These are phyloP conservation scores for Meganola albula DNA, from an alignment of 2,888 invertebrate genomes.

Conservation along the genomic window DNA sequence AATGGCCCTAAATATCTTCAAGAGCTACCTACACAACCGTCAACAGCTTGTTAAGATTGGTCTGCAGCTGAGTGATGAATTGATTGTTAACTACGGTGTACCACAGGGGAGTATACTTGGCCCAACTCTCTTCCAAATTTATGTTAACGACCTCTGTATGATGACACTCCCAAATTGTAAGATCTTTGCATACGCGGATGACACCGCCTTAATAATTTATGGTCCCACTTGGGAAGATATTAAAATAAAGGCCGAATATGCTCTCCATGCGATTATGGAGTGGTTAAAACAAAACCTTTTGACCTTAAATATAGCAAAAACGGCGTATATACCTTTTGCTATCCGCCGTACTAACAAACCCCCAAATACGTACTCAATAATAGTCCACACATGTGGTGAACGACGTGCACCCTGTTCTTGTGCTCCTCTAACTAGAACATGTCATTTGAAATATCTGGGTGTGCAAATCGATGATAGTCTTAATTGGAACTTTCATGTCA, in stretches of 20 bases:
- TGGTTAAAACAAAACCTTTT: not conserved
- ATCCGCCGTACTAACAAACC: too few species aligned
- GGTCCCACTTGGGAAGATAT: not conserved
- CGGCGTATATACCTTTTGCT: not conserved
- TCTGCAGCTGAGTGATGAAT: not conserved
- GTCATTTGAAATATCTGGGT: too few species aligned
- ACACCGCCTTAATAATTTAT: not conserved
- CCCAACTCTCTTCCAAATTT: slow-evolving; percentile 2
- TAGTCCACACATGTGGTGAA: too few species aligned
- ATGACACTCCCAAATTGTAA: not conserved
- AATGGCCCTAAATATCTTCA: not conserved
- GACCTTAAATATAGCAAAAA: not conserved
- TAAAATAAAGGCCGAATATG: not conserved
- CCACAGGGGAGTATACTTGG: slow-evolving; percentile 2
- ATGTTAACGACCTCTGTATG: slow-evolving; percentile 3
- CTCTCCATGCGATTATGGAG: not conserved
- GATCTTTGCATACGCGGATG: not conserved
- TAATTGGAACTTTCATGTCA: too few species aligned
- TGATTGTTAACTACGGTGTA: not conserved
- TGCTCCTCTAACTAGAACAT: too few species aligned
- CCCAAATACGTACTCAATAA: too few species aligned
- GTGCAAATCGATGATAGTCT: too few species aligned
- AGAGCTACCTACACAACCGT: not conserved
- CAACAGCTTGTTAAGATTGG: not conserved
- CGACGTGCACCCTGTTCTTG: too few species aligned